Evolutionary conservation across 2,113 vertebrate genomes (phyloP).

Genomic region (Hippopotamus amphibius): DNA sequence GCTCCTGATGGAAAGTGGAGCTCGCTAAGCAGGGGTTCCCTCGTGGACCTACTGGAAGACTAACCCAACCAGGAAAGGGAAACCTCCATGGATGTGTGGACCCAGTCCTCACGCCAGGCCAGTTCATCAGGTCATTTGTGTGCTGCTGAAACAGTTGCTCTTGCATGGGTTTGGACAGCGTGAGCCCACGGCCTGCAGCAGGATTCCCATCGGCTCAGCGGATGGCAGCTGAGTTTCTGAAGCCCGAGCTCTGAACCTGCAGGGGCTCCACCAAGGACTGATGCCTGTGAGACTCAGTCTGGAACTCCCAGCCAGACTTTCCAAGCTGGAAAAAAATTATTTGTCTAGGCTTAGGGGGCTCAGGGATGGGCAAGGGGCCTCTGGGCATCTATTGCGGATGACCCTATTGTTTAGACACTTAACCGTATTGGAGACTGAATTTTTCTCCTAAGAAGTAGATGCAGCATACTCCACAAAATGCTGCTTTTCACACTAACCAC

Average conservation of each 20-base stretch:
- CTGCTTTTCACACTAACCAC: not conserved
- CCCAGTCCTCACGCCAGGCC: not conserved
- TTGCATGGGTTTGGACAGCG: not conserved
- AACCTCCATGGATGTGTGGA: not conserved
- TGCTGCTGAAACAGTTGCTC: not conserved
- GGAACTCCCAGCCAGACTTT: not conserved
- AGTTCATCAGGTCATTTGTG: not conserved
- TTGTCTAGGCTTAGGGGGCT: not conserved
- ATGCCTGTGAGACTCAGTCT: not conserved
- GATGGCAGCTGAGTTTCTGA: not conserved
- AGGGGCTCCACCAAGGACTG: not conserved
- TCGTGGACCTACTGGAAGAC: not conserved
- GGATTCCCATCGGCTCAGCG: not conserved
- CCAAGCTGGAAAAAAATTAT: not conserved
- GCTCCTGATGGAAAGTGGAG: not conserved
- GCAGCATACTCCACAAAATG: not conserved
- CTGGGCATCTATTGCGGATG: not conserved
- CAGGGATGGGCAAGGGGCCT: not conserved
- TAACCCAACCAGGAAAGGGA: not conserved
- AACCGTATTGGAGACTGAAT: not conserved
- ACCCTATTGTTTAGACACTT: not conserved
- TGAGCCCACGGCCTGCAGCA: not conserved
- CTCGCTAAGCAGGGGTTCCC: not conserved
- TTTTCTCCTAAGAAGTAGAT: constrained; percentile 42
- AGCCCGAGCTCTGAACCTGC: not conserved